Conservation (phyloP, 2,888 invertebrate genomes). For the Rhamphomyia laevipes region DNA sequence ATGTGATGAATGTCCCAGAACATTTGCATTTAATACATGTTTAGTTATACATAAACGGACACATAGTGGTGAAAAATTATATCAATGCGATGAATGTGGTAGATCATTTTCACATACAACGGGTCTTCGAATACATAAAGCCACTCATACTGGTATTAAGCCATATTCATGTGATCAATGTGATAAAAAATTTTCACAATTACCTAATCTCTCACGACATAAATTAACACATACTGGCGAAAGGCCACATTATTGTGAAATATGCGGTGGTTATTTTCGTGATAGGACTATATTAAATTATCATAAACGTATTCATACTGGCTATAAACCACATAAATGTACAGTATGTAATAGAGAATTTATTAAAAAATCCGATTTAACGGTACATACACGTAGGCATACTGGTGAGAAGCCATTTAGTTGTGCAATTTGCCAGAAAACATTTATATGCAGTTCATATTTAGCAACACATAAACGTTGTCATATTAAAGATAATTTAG, state of each 20-base stretch:
- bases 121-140: neutral
- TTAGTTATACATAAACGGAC: neutral
- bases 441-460: conserved; percentile 40
- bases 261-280: neutral
- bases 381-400: neutral
- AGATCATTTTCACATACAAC: neutral
- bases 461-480: too few species aligned
- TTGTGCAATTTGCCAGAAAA: conserved; percentile 73
- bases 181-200: neutral
- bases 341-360: neutral
- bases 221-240: neutral
- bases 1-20: neutral
- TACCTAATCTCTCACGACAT: neutral
- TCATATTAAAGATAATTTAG: too few species aligned
- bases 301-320: neutral
- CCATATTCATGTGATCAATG: neutral
- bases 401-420: conserved; percentile 74
- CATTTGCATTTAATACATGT: neutral
- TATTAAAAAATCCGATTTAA: neutral
- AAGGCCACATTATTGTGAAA: neutral
- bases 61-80: neutral
- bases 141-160: neutral
- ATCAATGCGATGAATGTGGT: neutral
- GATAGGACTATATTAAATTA: neutral
- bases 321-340: neutral